Conservation (phyloP, 2,888 invertebrate genomes). For the Cataglyphis livida region DNA sequence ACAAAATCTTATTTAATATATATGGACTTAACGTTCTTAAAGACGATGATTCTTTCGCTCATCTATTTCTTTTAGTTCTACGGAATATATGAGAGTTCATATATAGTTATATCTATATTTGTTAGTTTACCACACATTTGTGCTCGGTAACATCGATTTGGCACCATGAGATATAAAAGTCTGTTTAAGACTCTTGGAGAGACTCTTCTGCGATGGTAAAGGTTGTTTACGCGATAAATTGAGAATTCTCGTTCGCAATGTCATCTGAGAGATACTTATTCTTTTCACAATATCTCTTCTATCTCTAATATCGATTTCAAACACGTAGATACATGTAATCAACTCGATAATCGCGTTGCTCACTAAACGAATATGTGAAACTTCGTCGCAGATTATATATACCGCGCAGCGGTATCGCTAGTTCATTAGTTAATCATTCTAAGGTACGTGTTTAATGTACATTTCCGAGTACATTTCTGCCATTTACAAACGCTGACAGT, state of each 20-base stretch:
- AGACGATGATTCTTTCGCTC: slow-evolving; percentile 5
- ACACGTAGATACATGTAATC: slow-evolving; percentile 28
- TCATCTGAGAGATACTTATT: slow-evolving; percentile 7
- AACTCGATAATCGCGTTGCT: slow-evolving; percentile 1
- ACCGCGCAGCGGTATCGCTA: slow-evolving; percentile 26
- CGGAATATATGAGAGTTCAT: neutral
- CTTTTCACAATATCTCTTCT: neutral
- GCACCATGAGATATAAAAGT: slow-evolving; percentile 66
- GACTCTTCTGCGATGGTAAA: neutral
- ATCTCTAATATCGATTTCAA: slow-evolving; percentile 24
- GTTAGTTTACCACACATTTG: neutral
- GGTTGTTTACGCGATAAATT: neutral
- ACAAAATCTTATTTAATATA: slow-evolving; percentile 41
- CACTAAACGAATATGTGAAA: slow-evolving; percentile 12
- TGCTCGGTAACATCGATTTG: slow-evolving; percentile 50
- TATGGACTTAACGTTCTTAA: slow-evolving; percentile 30
- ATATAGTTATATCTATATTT: slow-evolving; percentile 4
- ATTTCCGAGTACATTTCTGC: neutral
- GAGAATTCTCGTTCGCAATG: slow-evolving; percentile 1
- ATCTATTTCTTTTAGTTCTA: slow-evolving; percentile 12
- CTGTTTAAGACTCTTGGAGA: slow-evolving; percentile 56
- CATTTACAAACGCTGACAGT: neutral
- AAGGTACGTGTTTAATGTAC: slow-evolving; percentile 21
- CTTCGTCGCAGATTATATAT: neutral
- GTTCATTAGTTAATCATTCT: slow-evolving; percentile 21